Evolutionary conservation across 2,113 vertebrate species (phyloP), one percentile per base, ranked within the genome.

Genomic region (Ailuropoda melanoleuca): DNA sequence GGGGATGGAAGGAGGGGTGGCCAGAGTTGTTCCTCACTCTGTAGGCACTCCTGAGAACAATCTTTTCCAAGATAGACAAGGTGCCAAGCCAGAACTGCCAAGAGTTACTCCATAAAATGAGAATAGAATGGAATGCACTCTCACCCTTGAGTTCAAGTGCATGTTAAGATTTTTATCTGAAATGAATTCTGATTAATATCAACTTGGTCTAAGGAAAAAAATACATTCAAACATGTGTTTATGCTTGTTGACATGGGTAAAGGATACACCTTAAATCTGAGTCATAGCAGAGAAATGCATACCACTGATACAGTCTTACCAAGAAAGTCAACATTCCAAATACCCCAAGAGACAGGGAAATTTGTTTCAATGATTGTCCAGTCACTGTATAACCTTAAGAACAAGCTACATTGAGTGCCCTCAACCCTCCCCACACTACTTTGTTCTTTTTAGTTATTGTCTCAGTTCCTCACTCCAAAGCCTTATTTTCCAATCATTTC

Each of bases 81-180:
- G n/a, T 64, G 17, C 62, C 70, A 75, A 78, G 34, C 37, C 37
- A 26, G 46, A 81, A 70, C 50, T 81, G 29, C 48, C 62, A 60
- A 70, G 43, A 95, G 9, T 10, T 75, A 48, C 13, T 88, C 48
- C 62, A 18, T 2, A 24, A 58, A 84, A 88, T 11, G 34, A 90
- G 72, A 55, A 96, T 39, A 31, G 68, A 11, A 10, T 0, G 2
- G 56, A 12, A 11, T 1, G 6, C 7, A 37, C 82, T 81, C 96
- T 96, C 77, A 90, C 80, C 90, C 94, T 86, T 2, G 12, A 87
- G 37, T 88, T 95, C 95, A 98, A 88, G 90, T 17, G 34, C 18
- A 26, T 17, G 53, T 60, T 88, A 93, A 96, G 93, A 91, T 96
- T 94, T 90, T 91, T 95, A 90, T 90, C 97, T 97, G 93, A 95